These are phyloP conservation scores for Drosophila truncata DNA, from an alignment of 1,140 invertebrate species.

Conservation along the genomic window DNA sequence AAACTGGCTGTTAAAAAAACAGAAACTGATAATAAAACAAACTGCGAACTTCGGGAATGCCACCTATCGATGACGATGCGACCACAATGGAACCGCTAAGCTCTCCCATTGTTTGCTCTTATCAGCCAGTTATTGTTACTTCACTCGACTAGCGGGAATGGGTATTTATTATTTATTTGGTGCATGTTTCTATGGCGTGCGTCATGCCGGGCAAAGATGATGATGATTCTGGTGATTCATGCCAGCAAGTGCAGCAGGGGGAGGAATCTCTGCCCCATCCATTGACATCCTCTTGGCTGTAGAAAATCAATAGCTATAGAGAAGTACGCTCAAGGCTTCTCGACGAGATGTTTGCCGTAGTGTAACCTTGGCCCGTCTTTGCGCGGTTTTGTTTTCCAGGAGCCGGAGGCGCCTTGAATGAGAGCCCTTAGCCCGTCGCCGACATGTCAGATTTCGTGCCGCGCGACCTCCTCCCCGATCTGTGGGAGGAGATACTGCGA, in stretches of 20 bases:
- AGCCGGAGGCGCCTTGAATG: slow-evolving; percentile 70
- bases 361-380: slow-evolving; percentile 34
- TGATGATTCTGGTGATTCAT: slow-evolving; percentile 42
- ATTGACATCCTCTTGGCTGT: slow-evolving; percentile 11
- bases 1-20: not conserved
- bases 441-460: slow-evolving; percentile 82
- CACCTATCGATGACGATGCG: slow-evolving; percentile 50
- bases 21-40: slow-evolving; percentile 21
- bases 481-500: slow-evolving; percentile 90
- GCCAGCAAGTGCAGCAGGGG: slow-evolving; percentile 41
- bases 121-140: slow-evolving; percentile 52
- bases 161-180: slow-evolving; percentile 39
- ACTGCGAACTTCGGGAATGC: slow-evolving; percentile 10
- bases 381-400: slow-evolving; percentile 45
- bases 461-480: slow-evolving; percentile 84
- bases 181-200: slow-evolving; percentile 31
- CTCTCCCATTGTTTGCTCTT: slow-evolving; percentile 42
- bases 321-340: slow-evolving; percentile 27
- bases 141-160: slow-evolving; percentile 3
- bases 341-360: slow-evolving; percentile 45
- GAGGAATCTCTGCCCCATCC: slow-evolving; percentile 2
- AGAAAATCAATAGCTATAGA: slow-evolving; percentile 53
- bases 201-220: slow-evolving; percentile 26
- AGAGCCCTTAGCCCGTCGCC: slow-evolving; percentile 68
- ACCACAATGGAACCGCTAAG: slow-evolving; percentile 3